A percentile compares a stretch with the other conserved stretches of the same genome.
Evolutionary conservation across 1,140 invertebrate species (phyloP).

Genomic region (Helicorthomorpha holstii): DNA sequence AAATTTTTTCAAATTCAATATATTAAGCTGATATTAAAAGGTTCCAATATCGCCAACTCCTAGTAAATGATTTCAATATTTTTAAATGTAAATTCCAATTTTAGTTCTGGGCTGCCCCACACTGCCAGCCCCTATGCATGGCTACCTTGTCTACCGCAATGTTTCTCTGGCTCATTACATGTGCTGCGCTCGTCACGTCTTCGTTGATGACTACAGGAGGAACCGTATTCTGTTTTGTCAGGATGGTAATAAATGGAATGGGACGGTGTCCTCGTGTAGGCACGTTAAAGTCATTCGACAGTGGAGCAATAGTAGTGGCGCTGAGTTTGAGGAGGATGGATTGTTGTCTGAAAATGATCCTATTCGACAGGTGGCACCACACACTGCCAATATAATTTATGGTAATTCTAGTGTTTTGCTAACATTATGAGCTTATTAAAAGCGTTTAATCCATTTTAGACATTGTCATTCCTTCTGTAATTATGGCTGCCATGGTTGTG

Average conservation of each 20-base stretch:
- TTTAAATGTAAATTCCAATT: conserved; percentile 10
- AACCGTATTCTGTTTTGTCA: conserved; percentile 33
- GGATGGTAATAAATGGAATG: conserved; percentile 37
- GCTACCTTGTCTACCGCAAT: conserved; percentile 37
- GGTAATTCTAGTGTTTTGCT: no score
- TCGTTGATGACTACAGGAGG: conserved; percentile 34
- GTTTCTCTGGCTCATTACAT: conserved; percentile 36
- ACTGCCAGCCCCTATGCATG: conserved; percentile 33
- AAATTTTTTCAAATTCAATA: no score
- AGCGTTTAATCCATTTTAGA: no score
- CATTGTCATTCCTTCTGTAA: conserved; percentile 15
- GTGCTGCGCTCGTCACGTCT: conserved; percentile 38
- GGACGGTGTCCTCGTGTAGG: conserved; percentile 35
- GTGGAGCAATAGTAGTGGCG: not conserved
- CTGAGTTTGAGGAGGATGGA: conserved; percentile 1
- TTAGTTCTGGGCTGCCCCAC: conserved; percentile 38
- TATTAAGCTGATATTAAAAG: not conserved
- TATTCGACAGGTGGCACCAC: not conserved
- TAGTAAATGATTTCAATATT: conserved; percentile 3
- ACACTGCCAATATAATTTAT: no score
- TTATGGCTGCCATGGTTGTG: conserved; percentile 18
- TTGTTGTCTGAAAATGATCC: not conserved
- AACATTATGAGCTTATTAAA: no score
- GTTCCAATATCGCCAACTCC: not conserved
- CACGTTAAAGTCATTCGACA: conserved; percentile 5